phyloP scores from a whole-genome alignment of 2,888 invertebrate genomes.

The Oxyteleia sp. region DNA sequence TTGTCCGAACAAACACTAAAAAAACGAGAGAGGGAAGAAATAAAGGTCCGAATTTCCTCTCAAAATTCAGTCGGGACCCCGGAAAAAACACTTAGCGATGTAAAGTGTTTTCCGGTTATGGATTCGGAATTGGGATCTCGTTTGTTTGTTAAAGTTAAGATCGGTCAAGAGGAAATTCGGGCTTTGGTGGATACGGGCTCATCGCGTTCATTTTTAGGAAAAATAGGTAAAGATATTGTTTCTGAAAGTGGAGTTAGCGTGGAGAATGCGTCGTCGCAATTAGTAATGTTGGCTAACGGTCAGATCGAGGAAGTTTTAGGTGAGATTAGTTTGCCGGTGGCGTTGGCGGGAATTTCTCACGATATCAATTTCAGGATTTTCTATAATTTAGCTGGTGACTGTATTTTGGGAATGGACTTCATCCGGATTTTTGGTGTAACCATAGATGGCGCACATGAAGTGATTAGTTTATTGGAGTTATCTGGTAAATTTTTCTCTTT shows the following conservation, averaged over 20 bases:
- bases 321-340: conserved; percentile 2
- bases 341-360: background rate
- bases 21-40: conserved; percentile 20
- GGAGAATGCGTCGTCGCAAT: background rate
- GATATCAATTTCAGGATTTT: conserved; percentile 18
- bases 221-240: conserved; percentile 18
- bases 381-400: conserved; percentile 16
- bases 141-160: background rate
- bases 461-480: background rate
- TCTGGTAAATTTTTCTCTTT: background rate
- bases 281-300: conserved; percentile 25
- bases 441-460: background rate
- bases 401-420: conserved; percentile 43
- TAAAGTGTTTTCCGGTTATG: conserved; percentile 44
- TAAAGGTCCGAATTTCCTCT: conserved; percentile 33
- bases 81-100: background rate
- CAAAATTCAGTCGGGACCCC: background rate
- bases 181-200: conserved; percentile 43
- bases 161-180: background rate
- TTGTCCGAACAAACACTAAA: conserved; percentile 3
- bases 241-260: background rate
- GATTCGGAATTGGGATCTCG: conserved; percentile 34
- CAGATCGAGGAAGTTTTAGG: conserved; percentile 1
- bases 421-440: conserved; percentile 27
- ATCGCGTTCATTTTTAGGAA: conserved; percentile 39